Percentiles rank a stretch among this genome's conserved stretches.
These are phyloP conservation scores for Eupithecia pulchellata DNA, from an alignment of 2,888 invertebrate species.

Conservation along the genomic window DNA sequence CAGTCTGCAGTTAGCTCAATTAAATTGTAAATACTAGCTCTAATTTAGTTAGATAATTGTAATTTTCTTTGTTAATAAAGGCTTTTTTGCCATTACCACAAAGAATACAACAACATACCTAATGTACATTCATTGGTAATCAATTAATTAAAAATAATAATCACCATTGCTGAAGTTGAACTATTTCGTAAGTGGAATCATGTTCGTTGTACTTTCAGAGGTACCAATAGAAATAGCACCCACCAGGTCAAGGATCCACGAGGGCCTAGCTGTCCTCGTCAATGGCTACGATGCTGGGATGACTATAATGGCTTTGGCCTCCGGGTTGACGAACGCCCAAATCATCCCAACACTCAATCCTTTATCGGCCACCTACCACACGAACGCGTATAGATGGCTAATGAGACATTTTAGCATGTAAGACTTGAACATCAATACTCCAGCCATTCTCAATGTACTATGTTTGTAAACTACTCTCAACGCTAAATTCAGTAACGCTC, in stretches of 20 bases:
- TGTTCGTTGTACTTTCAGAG: constrained; percentile 2
- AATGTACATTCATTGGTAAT: too few species aligned
- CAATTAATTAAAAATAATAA: too few species aligned
- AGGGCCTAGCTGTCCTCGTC: background rate
- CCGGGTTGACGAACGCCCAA: background rate
- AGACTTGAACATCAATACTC: background rate
- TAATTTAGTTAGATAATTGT: too few species aligned
- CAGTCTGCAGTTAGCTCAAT: too few species aligned
- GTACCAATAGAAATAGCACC: background rate
- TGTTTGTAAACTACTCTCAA: too few species aligned
- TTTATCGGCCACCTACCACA: background rate
- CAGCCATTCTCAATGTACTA: background rate
- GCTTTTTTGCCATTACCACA: too few species aligned
- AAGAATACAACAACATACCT: too few species aligned
- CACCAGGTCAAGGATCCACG: background rate
- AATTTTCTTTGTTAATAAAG: too few species aligned
- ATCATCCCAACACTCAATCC: constrained; percentile 1
- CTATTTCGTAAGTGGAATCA: background rate
- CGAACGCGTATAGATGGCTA: constrained; percentile 33
- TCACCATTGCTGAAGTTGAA: background rate
- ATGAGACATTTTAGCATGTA: constrained; percentile 34
- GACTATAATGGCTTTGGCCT: background rate
- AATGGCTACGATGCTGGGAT: constrained; percentile 5
- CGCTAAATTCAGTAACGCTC: too few species aligned
- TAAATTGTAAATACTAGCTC: too few species aligned